Conservation (phyloP, 2,797 vertebrate species). For the Xerus rutilus region DNA sequence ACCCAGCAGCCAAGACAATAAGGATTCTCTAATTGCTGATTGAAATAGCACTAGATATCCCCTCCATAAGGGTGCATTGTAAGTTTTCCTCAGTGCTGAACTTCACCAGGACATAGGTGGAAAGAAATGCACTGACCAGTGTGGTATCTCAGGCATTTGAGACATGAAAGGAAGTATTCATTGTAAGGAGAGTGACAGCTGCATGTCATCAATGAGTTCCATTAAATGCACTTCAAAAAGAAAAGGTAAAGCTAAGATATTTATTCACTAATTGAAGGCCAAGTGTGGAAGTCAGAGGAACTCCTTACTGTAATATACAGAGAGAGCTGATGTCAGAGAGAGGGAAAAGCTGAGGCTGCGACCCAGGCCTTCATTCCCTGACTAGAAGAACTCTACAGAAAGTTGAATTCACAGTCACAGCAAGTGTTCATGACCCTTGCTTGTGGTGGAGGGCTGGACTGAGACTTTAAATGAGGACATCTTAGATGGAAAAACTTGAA, state of each 20-base stretch:
- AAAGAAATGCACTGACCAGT: neutral
- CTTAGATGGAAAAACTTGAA: neutral
- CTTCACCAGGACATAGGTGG: neutral
- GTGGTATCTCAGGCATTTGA: neutral
- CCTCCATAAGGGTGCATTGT: fast-evolving
- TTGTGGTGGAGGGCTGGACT: neutral
- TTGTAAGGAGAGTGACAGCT: neutral
- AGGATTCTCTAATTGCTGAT: neutral
- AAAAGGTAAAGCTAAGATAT: neutral
- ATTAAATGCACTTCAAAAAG: neutral
- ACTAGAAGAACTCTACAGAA: neutral
- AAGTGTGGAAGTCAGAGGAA: neutral
- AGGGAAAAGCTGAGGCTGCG: neutral
- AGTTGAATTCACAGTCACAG: neutral
- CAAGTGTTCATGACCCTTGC: neutral
- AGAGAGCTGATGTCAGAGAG: neutral
- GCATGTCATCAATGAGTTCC: neutral
- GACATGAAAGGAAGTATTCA: neutral
- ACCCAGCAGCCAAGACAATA: neutral
- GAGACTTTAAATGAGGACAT: neutral
- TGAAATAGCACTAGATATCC: fast-evolving
- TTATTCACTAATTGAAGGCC: neutral
- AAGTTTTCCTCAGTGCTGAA: neutral
- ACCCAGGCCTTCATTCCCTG: neutral
- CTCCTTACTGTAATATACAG: neutral